A percentile compares a stretch with the other conserved stretches of the same genome.
These are phyloP conservation scores for Montipora sp. DNA, from an alignment of 64 coral and sea anemone genomes.

Conservation along the genomic window DNA sequence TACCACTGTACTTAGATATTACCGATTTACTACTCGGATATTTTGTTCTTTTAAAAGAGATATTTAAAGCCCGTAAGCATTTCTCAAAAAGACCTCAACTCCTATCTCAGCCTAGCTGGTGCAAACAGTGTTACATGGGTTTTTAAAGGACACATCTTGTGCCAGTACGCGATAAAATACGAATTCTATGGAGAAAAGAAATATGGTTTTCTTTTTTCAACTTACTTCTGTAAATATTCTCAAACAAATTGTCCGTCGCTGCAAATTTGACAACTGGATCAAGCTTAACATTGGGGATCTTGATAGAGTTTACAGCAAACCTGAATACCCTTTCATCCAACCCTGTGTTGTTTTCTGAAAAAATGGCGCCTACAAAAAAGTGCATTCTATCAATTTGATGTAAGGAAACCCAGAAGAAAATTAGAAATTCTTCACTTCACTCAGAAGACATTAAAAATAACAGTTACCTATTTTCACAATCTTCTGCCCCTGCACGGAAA, in stretches of 20 bases:
- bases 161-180: neutral
- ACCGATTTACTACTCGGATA: too few relatives aligned
- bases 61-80: too few relatives aligned
- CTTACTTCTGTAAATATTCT: slow-evolving; percentile 76
- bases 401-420: neutral
- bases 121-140: too few relatives aligned
- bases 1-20: too few relatives aligned
- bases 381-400: neutral
- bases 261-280: slow-evolving; percentile 44
- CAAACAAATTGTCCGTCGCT: slow-evolving; percentile 15
- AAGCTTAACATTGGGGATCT: slow-evolving; percentile 38
- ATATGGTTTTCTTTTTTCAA: neutral
- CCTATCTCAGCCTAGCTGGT: too few relatives aligned
- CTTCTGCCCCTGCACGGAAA: neutral
- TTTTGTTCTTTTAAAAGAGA: too few relatives aligned
- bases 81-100: too few relatives aligned
- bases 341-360: slow-evolving; percentile 31
- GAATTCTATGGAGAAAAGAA: neutral
- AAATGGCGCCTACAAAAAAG: slow-evolving; percentile 62
- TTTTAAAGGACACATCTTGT: too few relatives aligned
- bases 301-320: slow-evolving; percentile 60
- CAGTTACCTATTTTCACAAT: slow-evolving; percentile 9
- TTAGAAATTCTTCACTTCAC: neutral
- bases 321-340: slow-evolving; percentile 69
- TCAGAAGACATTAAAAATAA: neutral